phyloP scores from a whole-genome alignment of 2,797 vertebrate species.

The Hippoglossus hippoglossus region DNA sequence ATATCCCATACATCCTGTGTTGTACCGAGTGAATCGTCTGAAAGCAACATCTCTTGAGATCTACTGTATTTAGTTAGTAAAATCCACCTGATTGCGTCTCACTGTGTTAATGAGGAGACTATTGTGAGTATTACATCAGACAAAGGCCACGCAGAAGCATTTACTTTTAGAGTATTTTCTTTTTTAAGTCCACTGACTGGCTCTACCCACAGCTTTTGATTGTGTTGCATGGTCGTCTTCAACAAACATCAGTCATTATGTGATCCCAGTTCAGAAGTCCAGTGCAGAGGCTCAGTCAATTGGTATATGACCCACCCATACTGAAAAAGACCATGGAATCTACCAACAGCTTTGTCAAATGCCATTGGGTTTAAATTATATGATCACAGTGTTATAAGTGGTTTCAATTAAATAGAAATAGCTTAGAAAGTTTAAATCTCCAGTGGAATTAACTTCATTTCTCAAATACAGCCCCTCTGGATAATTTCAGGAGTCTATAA shows the following conservation, averaged over 20 bases:
- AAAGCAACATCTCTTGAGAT: background rate
- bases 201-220: constrained; percentile 4
- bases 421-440: background rate
- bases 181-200: no score
- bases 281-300: background rate
- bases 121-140: background rate
- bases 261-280: background rate
- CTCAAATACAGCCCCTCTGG: no score
- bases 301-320: background rate
- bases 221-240: background rate
- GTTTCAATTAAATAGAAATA: background rate
- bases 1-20: no score
- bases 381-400: background rate
- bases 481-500: no score
- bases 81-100: background rate
- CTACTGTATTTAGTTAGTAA: background rate
- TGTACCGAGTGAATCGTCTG: no score
- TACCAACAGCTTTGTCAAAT: background rate
- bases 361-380: background rate
- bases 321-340: background rate
- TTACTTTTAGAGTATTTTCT: no score
- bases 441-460: background rate
- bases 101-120: constrained; percentile 2
- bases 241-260: no score
- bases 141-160: no score